Evolutionary conservation across 2,797 vertebrate species (phyloP).

Genomic region (Lepus oiostolus): DNA sequence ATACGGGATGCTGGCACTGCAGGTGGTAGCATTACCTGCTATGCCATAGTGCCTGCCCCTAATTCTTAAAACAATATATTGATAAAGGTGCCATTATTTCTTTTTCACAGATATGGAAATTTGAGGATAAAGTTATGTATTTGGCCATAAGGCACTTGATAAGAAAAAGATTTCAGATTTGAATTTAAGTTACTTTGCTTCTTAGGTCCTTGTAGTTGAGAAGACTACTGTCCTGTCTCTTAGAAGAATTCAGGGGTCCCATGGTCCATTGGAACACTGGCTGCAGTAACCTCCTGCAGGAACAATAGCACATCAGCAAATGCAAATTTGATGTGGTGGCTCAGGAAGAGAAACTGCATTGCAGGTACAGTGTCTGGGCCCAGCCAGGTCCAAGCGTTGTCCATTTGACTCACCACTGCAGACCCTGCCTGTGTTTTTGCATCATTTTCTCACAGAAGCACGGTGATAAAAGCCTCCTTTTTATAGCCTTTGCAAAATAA

Average conservation of each 20-base stretch:
- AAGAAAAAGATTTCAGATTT: constrained; percentile 13
- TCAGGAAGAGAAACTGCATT: neutral
- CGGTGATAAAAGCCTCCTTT: constrained; percentile 65
- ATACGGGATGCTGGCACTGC: too few relatives aligned
- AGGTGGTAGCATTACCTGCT: too few relatives aligned
- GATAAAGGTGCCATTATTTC: neutral
- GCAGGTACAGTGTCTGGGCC: accelerated
- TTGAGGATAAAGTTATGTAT: neutral
- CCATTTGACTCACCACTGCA: neutral
- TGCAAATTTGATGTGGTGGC: neutral
- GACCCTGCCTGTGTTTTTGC: neutral
- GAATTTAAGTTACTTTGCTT: neutral
- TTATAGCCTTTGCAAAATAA: constrained; percentile 65
- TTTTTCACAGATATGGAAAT: neutral
- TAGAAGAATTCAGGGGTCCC: neutral
- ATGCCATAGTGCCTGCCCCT: too few relatives aligned
- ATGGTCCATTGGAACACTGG: too few relatives aligned
- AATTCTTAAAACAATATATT: neutral
- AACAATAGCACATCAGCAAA: neutral
- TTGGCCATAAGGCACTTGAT: neutral
- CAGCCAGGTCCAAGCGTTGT: accelerated
- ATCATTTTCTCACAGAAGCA: constrained; percentile 37
- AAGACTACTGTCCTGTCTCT: neutral
- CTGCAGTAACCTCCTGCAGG: neutral
- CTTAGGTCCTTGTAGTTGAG: neutral